These are phyloP conservation scores for Hassar affinis DNA, from an alignment of 2,113 vertebrate genomes.

Conservation along the genomic window DNA sequence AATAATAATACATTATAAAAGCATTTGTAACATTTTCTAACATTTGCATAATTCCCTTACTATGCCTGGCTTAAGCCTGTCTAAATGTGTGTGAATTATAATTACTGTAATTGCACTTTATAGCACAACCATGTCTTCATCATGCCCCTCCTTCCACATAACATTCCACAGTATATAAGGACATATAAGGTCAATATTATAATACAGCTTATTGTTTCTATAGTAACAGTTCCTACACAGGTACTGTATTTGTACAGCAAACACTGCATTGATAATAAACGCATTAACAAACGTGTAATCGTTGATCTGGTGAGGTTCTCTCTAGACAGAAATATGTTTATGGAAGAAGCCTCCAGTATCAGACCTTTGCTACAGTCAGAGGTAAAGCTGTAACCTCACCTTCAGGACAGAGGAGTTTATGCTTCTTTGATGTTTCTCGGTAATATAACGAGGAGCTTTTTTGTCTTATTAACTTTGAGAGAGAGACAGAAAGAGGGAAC, in stretches of 20 bases:
- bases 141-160: neutral
- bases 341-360: neutral
- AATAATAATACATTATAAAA: neutral
- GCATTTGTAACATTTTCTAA: neutral
- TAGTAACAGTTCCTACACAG: neutral
- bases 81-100: neutral
- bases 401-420: neutral
- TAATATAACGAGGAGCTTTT: neutral
- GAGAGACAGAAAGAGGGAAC: neutral
- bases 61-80: neutral
- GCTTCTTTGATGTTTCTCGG: neutral
- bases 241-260: neutral
- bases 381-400: neutral
- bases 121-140: neutral
- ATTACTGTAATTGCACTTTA: constrained; percentile 3
- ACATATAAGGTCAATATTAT: neutral
- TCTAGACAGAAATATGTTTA: neutral
- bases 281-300: neutral
- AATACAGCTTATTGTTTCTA: neutral
- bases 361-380: neutral
- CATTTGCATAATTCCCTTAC: neutral
- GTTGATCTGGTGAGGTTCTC: neutral
- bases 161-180: neutral
- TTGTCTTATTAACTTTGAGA: neutral
- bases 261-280: neutral